Conservation (phyloP, 23 tunicate genomes). For the Trididemnum nubilum region DNA sequence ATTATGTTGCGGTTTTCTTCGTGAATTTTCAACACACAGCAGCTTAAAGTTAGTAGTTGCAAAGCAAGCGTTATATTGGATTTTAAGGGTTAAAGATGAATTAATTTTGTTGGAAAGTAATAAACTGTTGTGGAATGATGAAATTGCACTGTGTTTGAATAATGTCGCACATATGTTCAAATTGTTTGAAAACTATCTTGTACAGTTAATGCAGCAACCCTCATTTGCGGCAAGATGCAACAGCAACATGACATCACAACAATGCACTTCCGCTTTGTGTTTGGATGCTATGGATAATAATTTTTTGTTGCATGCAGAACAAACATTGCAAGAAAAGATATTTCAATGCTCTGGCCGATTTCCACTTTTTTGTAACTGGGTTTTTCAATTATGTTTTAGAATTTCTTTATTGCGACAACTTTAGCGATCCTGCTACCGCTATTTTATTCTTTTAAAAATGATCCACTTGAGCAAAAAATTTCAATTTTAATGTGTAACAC, state of each 20-base stretch:
- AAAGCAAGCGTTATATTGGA: slow-evolving; percentile 14
- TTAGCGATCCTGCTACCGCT: no score
- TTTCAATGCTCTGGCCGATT: neutral
- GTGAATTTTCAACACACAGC: neutral
- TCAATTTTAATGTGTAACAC: no score
- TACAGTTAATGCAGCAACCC: neutral
- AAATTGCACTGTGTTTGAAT: neutral
- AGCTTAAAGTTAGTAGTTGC: neutral
- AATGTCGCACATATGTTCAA: neutral
- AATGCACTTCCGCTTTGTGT: no score
- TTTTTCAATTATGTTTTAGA: neutral
- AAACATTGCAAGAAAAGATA: neutral
- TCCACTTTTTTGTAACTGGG: neutral
- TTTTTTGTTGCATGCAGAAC: neutral
- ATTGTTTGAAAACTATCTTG: neutral
- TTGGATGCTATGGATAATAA: neutral
- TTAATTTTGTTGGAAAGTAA: neutral
- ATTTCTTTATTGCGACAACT: no score
- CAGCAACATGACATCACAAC: no score
- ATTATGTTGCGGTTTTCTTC: neutral
- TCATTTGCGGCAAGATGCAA: no score
- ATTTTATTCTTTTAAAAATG: no score
- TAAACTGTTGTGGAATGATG: no score
- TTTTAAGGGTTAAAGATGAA: neutral
- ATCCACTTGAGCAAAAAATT: no score